A percentile compares a stretch with the other conserved stretches of the same genome.
Evolutionary conservation across 2,888 invertebrate species (phyloP).

Genomic region (Anodontia alba): DNA sequence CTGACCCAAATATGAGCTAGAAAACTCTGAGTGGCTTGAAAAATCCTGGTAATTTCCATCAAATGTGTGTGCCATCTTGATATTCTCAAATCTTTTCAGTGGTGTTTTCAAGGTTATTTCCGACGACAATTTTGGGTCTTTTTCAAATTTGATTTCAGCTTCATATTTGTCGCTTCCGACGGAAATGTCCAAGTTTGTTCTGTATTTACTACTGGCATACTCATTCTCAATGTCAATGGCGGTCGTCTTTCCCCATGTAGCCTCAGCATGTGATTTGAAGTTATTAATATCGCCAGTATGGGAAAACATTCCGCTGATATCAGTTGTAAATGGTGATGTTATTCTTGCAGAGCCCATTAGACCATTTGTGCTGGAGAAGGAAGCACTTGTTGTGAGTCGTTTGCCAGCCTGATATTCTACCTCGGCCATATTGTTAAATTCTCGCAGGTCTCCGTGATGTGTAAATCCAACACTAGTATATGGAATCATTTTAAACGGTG

Average conservation of each 20-base stretch:
- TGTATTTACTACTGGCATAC: constrained; percentile 11
- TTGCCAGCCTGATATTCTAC: constrained; percentile 37
- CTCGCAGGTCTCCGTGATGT: constrained; percentile 29
- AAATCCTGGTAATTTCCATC: constrained; percentile 32
- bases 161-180: constrained; percentile 7
- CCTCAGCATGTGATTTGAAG: constrained; percentile 35
- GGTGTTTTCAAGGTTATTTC: constrained; percentile 39
- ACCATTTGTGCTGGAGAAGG: constrained; percentile 27
- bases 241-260: constrained; percentile 26
- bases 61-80: constrained; percentile 30
- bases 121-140: constrained; percentile 24
- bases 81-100: constrained; percentile 7
- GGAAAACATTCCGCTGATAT: constrained; percentile 23
- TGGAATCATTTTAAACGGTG: constrained; percentile 38
- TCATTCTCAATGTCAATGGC: constrained; percentile 35
- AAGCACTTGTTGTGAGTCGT: constrained; percentile 25
- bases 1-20: constrained; percentile 22
- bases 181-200: constrained; percentile 22
- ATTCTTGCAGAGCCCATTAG: constrained; percentile 28
- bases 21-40: constrained; percentile 33
- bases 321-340: constrained; percentile 28
- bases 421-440: constrained; percentile 29
- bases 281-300: constrained; percentile 27
- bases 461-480: constrained; percentile 26
- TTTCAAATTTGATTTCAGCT: constrained; percentile 27